phyloP scores from a whole-genome alignment of 2,797 vertebrate species.

The Ptychobarbus kaznakovi region DNA sequence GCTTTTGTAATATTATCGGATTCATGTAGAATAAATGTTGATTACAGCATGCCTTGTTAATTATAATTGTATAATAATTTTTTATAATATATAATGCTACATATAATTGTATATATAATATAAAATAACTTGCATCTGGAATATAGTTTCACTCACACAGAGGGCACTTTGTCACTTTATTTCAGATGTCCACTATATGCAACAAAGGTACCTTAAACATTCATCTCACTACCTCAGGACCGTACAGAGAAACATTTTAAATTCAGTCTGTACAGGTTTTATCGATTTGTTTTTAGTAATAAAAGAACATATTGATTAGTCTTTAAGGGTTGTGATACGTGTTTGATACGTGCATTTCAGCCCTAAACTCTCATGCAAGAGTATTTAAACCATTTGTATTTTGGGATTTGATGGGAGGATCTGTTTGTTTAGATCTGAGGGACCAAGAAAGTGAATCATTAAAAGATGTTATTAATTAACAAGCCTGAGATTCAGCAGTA shows the following conservation, averaged over 20 bases:
- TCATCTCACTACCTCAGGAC: background rate
- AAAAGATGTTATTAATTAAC: slow-evolving; percentile 30
- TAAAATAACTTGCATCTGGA: background rate
- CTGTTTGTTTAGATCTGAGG: background rate
- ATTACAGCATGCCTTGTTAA: background rate
- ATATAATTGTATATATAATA: too few relatives aligned
- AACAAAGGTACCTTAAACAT: background rate
- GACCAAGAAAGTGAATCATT: background rate
- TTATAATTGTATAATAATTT: too few relatives aligned
- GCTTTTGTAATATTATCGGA: background rate
- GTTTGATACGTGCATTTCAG: background rate
- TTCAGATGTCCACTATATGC: background rate
- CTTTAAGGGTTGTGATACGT: background rate
- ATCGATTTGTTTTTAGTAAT: slow-evolving; percentile 1
- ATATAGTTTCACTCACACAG: background rate
- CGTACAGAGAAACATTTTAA: background rate
- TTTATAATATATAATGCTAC: too few relatives aligned
- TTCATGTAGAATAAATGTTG: background rate
- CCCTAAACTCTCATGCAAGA: background rate
- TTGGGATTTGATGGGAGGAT: background rate
- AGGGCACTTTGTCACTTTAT: background rate
- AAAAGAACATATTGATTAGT: background rate
- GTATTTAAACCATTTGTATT: slow-evolving; percentile 12
- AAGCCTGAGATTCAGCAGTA: slow-evolving; percentile 24
- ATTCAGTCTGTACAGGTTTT: slow-evolving; percentile 9